A percentile compares a stretch with the other conserved stretches of the same genome.
Conservation (phyloP, 2,888 invertebrate genomes). For the Anorthoa munda region DNA sequence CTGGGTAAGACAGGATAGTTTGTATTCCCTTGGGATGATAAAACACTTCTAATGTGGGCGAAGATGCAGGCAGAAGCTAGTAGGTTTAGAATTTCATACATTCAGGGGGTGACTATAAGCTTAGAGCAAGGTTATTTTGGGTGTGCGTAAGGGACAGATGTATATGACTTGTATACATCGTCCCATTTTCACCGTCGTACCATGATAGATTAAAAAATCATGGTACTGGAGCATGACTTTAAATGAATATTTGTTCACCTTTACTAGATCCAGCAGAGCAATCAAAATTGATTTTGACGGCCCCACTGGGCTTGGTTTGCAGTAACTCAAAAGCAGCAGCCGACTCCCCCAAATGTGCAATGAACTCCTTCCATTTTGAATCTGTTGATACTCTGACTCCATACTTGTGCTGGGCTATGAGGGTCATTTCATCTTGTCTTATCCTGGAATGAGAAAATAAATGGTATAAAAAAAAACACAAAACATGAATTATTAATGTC, state of each 20-base stretch:
- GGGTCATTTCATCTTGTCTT: slow-evolving; percentile 92
- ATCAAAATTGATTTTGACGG: slow-evolving; percentile 90
- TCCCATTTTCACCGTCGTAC: too few species aligned
- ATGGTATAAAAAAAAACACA: neutral
- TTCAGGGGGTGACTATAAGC: too few species aligned
- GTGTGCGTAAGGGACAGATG: too few species aligned
- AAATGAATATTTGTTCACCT: slow-evolving; percentile 78
- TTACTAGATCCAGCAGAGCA: slow-evolving; percentile 88
- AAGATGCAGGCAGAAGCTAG: too few species aligned
- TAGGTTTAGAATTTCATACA: too few species aligned
- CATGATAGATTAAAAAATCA: too few species aligned
- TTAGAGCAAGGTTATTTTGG: too few species aligned
- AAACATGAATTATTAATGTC: neutral
- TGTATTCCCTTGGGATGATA: too few species aligned
- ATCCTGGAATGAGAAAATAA: slow-evolving; percentile 80
- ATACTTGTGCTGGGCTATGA: slow-evolving; percentile 93
- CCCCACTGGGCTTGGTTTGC: slow-evolving; percentile 92
- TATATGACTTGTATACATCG: too few species aligned
- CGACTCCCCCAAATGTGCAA: slow-evolving; percentile 92
- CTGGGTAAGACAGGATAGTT: too few species aligned
- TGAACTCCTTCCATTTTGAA: slow-evolving; percentile 89
- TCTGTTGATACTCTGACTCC: slow-evolving; percentile 89
- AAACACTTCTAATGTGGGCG: too few species aligned
- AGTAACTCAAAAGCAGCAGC: slow-evolving; percentile 93
- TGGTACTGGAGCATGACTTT: too few species aligned